Evolutionary conservation across 2,888 invertebrate genomes (phyloP).

Genomic region (Drosophila nigricruria): DNA sequence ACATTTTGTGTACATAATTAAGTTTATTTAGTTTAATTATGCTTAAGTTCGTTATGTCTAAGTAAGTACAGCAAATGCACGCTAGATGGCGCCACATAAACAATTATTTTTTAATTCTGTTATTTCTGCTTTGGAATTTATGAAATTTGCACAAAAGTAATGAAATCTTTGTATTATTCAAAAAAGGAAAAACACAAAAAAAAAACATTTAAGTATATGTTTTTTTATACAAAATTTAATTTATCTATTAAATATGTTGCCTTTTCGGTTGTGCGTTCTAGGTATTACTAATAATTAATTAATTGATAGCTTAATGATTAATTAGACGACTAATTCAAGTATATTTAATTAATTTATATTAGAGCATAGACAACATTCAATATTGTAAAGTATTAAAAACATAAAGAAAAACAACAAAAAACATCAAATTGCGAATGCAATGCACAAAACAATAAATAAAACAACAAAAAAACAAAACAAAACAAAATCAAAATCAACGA

Average conservation of each 20-base stretch:
- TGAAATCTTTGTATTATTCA: slow-evolving; percentile 3
- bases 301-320: slow-evolving; percentile 33
- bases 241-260: slow-evolving; percentile 41
- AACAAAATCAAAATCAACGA: slow-evolving; percentile 45
- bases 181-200: not conserved
- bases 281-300: slow-evolving; percentile 69
- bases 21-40: slow-evolving; percentile 54
- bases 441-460: slow-evolving; percentile 68
- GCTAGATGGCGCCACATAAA: slow-evolving; percentile 52
- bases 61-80: slow-evolving; percentile 41
- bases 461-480: slow-evolving; percentile 54
- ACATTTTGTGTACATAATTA: slow-evolving; percentile 68
- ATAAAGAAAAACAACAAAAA: slow-evolving; percentile 35
- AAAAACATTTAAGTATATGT: not conserved
- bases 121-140: slow-evolving; percentile 40
- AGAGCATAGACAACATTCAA: slow-evolving; percentile 64
- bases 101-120: slow-evolving; percentile 21
- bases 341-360: slow-evolving; percentile 77
- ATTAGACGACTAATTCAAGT: slow-evolving; percentile 52
- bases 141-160: slow-evolving; percentile 46
- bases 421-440: slow-evolving; percentile 61
- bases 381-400: slow-evolving; percentile 79
- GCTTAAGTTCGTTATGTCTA: slow-evolving; percentile 26
- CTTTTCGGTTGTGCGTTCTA: slow-evolving; percentile 65
- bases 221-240: slow-evolving; percentile 26